Evolutionary conservation across 1,140 invertebrate genomes (phyloP), one percentile per base, ranked within the genome.

Genomic region (Sinella curviseta): DNA sequence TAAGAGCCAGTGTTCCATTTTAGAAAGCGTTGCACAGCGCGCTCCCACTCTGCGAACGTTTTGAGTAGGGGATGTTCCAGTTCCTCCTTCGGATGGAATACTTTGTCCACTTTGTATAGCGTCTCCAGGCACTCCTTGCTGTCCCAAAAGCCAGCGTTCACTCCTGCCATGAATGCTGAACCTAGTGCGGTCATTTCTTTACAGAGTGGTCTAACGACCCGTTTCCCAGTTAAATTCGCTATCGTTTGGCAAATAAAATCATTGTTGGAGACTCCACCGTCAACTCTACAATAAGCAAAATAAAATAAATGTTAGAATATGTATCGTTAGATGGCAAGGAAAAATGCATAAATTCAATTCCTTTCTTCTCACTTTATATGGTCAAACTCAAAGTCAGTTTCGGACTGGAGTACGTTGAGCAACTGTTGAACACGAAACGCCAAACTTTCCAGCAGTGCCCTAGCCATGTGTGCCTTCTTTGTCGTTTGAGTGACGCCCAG

Each of bases 241-340:
- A 98, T 89, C 33, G 95, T 87, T 87, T 98, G 96, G 82, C 94
- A 91, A 0, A 98, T 88, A 85, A 97, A 98, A 86, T 97, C 92
- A 87, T 97, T 97, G 78, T 91, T 91, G 0, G 95, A 93, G 24
- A 99, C 95, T 33, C 97, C 97, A n/a, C 96, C 97, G 87, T 97
- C 95, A 55, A 95, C 90, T 83, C 96, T 97, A 85, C 28, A 90
- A 87, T 30, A 76, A 73, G 34, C 30, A 77, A 1, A 60, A n/a
- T 77, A 54, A 78, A 73, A 30, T 48, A 77, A 1, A 74, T 77
- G 48, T 54, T 26, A 17, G 24, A 60, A 26, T 60, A 26, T 17
- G 24, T 60, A 60, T 26, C 57, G 4, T n/a, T n/a, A n/a, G n/a
- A n/a, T n/a, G n/a, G n/a, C 12, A 26, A 16, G 16, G 3, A 30